Evolutionary conservation across 2,113 vertebrate genomes (phyloP).

Genomic region (Todiramphus saurophagus): DNA sequence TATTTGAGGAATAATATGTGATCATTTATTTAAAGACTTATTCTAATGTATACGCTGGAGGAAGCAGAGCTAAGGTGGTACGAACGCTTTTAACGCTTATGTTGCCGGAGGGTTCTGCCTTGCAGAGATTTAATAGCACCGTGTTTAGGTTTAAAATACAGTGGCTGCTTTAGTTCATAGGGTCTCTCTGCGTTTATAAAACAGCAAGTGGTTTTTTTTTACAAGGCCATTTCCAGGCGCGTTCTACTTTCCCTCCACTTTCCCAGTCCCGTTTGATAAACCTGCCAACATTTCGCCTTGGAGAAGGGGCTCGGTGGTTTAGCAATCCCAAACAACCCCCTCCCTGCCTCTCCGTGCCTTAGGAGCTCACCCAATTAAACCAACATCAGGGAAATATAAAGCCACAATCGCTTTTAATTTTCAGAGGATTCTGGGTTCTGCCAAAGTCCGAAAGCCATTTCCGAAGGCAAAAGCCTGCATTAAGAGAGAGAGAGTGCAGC

Average conservation of each 20-base stretch:
- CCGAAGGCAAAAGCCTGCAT: not conserved
- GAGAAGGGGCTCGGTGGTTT: not conserved
- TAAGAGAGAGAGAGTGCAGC: not conserved
- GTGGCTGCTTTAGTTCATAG: not conserved
- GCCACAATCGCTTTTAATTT: not conserved
- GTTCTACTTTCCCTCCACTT: not conserved
- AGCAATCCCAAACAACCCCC: not conserved
- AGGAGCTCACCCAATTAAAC: not conserved
- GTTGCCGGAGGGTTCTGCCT: not conserved
- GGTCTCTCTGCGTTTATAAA: not conserved
- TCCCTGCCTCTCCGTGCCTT: not conserved
- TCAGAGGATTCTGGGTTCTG: not conserved
- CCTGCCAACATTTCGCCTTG: constrained; percentile 7
- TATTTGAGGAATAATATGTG: constrained; percentile 52
- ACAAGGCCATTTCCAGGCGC: not conserved
- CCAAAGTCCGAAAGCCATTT: not conserved
- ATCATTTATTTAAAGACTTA: constrained; percentile 55
- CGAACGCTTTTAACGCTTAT: not conserved
- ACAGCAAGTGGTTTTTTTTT: not conserved
- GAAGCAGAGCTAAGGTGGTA: not conserved
- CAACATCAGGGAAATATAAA: constrained; percentile 13
- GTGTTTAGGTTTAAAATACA: not conserved
- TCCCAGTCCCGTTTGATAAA: not conserved
- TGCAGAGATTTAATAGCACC: not conserved
- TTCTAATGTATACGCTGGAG: not conserved